Base-by-base conservation (phyloP, 2,113 vertebrate genomes). In the Fulica atra region DNA sequence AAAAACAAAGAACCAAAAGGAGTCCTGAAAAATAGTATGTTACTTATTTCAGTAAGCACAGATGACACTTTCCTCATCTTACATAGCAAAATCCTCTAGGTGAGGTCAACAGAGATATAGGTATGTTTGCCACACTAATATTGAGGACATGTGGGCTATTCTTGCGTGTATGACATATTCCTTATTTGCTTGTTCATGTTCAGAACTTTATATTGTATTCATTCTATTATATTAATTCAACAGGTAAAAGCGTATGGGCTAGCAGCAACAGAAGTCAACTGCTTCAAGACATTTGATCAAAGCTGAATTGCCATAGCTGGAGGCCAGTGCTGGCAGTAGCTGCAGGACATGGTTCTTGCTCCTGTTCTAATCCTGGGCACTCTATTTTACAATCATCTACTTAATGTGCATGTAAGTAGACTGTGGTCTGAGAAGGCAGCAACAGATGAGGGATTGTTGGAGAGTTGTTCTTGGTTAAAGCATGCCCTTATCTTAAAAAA, bases 141-240 rank as follows among this genome's bases (percentile, higher is more conserved):
- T 0, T 26, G 57, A 40, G 15, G 36, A 16, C 31, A 68, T 21
- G 36, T 74, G 64, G 71, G 17, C 26, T 78, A 3, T 36, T 64
- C 38, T 50, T 85, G 70, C 6, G 24, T 50, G 87, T 44, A 9
- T 33, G 51, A 15, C 4, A 2, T 33, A 6, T 48, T 64, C 1
- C 1, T 77, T 28, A 31, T 68, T 84, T 78, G 38, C 44, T 60
- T 81, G 23, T 71, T 59, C 12, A 2, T n/a, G 36, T 77, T 88
- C 71, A 66, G 25, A 68, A 18, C 50, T 80, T 54, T 23, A 2
- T 20, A 0, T 36, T 0, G 0, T 2, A 4, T n/a, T 15, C 44
- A 81, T 76, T 80, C 36, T 48, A 23, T 48, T 20, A 48, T 48
- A 50, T 61, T 79, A 77, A 63, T 80, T 85, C 1, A 5, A 35